Base-by-base conservation (phyloP, 2,888 invertebrate genomes). In the Nipponacmea schrenckii region DNA sequence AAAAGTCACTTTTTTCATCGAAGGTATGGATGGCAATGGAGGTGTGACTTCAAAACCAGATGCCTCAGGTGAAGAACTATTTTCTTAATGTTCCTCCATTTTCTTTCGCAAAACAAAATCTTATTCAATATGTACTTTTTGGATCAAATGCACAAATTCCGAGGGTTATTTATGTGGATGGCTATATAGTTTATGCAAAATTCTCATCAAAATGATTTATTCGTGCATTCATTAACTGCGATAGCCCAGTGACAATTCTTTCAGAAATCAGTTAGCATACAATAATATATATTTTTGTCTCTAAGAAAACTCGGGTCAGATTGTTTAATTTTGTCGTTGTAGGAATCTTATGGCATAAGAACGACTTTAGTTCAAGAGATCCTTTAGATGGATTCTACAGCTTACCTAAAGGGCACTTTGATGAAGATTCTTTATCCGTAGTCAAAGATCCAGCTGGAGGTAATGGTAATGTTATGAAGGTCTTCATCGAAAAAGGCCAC, bases 401-500 rank as follows among this genome's bases (percentile, higher is more conserved):
- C 12, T 24, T 56, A 0, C 24, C 56, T 56, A 56, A 56, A 24
- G 71, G 64, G 12, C 31, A 67, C 24, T 72, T 69, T 20, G 68
- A 69, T 63, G 74, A 76, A 24, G 78, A 76, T 45, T 77, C 77
- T 2, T 62, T 78, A 48, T 72, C 72, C 2, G 56, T 81, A 0
- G 78, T 75, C 3, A 63, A 70, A 12, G 80, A 78, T 50, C 81
- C 81, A 0, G 67, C 74, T 63, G 75, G 76, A 12, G 65, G 70
- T 14, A 69, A 71, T 14, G 71, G 74, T 15, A 75, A 79, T 5
- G 81, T 79, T 0, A 64, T 81, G 1, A 74, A 75, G n/a, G 78
- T 80, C 0, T 78, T 75, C 69, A 80, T 80, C 67, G 71, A 77
- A 26, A 71, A 67, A 50, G 69, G 74, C 4, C 65, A 68, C 44